Percentiles rank a stretch among this genome's conserved stretches.
phyloP scores from a whole-genome alignment of 1,140 invertebrate genomes.

The Penaeus chinensis region DNA sequence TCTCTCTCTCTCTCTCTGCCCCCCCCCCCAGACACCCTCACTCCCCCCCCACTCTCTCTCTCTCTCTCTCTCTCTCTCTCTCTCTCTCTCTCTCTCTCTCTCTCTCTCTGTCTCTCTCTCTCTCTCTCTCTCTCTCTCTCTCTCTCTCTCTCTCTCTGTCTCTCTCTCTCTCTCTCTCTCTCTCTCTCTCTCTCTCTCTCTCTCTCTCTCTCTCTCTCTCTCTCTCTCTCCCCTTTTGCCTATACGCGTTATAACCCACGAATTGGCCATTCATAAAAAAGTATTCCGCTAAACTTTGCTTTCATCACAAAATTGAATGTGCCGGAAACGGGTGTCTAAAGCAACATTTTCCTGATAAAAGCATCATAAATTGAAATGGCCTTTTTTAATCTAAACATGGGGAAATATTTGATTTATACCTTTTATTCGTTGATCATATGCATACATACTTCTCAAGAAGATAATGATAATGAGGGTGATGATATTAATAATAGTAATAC shows the following conservation, averaged over 20 bases:
- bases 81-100: background rate
- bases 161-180: slow-evolving; percentile 2
- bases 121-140: background rate
- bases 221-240: background rate
- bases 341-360: no score
- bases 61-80: background rate
- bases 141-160: background rate
- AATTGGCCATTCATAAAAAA: no score
- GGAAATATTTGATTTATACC: no score
- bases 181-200: background rate
- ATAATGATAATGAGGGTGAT: no score
- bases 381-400: no score
- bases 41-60: background rate
- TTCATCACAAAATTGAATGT: no score
- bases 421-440: no score
- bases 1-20: slow-evolving; percentile 3
- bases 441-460: no score
- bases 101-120: slow-evolving; percentile 7
- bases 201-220: slow-evolving; percentile 4
- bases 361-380: no score
- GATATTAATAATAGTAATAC: no score
- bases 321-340: no score
- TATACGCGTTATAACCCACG: background rate
- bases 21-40: background rate
- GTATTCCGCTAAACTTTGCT: no score